Base-by-base conservation (phyloP, 2,888 invertebrate genomes). In the Oscheius sp. region DNA sequence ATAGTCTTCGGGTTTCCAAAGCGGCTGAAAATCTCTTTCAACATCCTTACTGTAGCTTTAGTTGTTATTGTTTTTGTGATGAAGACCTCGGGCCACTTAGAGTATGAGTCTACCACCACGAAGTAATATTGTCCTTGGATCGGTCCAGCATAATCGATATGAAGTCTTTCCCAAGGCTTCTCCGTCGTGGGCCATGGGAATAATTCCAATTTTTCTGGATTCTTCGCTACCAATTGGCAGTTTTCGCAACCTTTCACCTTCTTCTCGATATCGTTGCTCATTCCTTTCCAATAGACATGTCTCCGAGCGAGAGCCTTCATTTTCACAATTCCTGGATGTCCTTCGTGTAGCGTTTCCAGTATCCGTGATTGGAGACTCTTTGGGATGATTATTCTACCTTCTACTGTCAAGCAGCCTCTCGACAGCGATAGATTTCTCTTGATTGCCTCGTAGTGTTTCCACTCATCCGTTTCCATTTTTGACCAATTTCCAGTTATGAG, bases 81-180 rank as follows among this genome's bases (percentile, higher is more conserved):
- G 8, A 29, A 12, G 12, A 55, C 29, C 29, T 55, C 55, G 8
- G 55, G 55, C 55, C 34, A 55, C 37, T 55, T 55, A 5, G 31
- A 31, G 1, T 8, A 15, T 29, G 55, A 15, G 73, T 88, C 88
- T 2, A 87, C 83, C 5, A 88, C 73, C n/a, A 88, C 74, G 3
- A 88, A 68, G 39, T 86, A 81, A 79, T 81, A 84, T 8, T 67
- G 69, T 10, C 79, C 83, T 3, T 81, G 48, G 46, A 86, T 72
- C 27, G 87, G 87, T 8, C 88, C 88, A 12, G 88, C 87, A 79
- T 87, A 88, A 75, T 89, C 88, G 17, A 87, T 78, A 77, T 89
- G 88, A 3, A 88, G 72, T 20, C 88, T 76, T 66, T 87, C 79
- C 86, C 86, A 87, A 10, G 84, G 81, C 53, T 76, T 71, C 4